Evolutionary conservation across 1,140 invertebrate species (phyloP).

Genomic region (Dermatophagoides farinae): DNA sequence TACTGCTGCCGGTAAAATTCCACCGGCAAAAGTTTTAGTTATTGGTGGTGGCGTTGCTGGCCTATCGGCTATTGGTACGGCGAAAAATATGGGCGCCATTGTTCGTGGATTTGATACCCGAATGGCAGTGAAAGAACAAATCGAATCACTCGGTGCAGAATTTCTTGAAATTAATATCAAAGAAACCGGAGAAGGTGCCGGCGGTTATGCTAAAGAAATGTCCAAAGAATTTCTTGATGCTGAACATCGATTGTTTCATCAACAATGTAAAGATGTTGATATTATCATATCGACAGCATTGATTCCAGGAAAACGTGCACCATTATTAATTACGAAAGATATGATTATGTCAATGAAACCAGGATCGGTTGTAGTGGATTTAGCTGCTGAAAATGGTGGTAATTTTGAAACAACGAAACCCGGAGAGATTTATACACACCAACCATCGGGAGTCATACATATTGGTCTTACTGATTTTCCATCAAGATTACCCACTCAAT

Average conservation of each 20-base stretch:
- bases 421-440: conserved; percentile 48
- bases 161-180: conserved; percentile 54
- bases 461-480: conserved; percentile 67
- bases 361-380: conserved; percentile 67
- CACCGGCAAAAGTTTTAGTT: conserved; percentile 61
- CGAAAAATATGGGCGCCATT: conserved; percentile 68
- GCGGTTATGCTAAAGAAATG: conserved; percentile 79
- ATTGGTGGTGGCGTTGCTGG: conserved; percentile 76
- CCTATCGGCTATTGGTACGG: conserved; percentile 58
- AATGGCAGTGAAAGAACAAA: conserved; percentile 65
- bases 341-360: conserved; percentile 66
- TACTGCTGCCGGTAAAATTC: conserved; percentile 62
- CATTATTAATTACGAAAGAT: conserved; percentile 55
- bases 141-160: conserved; percentile 69
- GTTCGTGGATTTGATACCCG: conserved; percentile 69
- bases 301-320: conserved; percentile 69
- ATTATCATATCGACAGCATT: conserved; percentile 68
- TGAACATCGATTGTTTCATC: conserved; percentile 62
- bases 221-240: conserved; percentile 66
- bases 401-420: conserved; percentile 65
- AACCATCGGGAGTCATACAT: conserved; percentile 46
- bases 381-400: conserved; percentile 64
- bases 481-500: conserved; percentile 59
- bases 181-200: conserved; percentile 60
- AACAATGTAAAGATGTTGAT: conserved; percentile 52